Evolutionary conservation across 2,888 invertebrate genomes (phyloP).

Genomic region (Diadegma fenestrale): DNA sequence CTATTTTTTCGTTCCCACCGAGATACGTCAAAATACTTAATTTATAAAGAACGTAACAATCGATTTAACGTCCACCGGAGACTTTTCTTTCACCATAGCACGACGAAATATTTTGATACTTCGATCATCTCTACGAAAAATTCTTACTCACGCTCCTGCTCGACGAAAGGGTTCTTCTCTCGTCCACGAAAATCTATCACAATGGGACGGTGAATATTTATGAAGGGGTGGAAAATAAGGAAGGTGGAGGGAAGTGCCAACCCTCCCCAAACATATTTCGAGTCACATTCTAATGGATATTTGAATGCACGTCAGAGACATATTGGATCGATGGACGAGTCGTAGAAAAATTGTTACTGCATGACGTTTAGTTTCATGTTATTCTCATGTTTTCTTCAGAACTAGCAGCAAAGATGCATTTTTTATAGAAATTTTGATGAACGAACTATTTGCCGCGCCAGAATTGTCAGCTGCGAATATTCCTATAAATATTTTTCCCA

Average conservation of each 20-base stretch:
- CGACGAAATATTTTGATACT: not conserved
- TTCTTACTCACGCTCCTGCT: not conserved
- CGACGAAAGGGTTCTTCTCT: not conserved
- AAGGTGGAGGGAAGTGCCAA: not conserved
- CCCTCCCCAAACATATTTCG: not conserved
- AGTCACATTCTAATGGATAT: not conserved
- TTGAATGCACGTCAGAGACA: not conserved
- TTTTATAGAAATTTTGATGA: too few relatives aligned
- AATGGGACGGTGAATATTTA: not conserved
- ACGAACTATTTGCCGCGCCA: too few relatives aligned
- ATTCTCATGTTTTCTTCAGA: not conserved
- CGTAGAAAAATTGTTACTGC: not conserved
- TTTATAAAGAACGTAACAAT: not conserved
- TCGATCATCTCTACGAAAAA: not conserved
- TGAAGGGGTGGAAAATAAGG: not conserved
- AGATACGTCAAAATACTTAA: too few relatives aligned
- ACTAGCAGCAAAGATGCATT: too few relatives aligned
- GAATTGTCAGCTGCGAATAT: too few relatives aligned
- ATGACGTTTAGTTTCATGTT: not conserved
- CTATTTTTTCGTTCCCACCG: too few relatives aligned
- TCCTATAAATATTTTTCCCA: too few relatives aligned
- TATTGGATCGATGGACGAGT: not conserved
- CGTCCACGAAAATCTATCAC: not conserved
- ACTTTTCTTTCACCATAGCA: not conserved
- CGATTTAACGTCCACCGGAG: not conserved